phyloP scores from a whole-genome alignment of 1,140 invertebrate genomes.

The Drosophila sechellia region DNA sequence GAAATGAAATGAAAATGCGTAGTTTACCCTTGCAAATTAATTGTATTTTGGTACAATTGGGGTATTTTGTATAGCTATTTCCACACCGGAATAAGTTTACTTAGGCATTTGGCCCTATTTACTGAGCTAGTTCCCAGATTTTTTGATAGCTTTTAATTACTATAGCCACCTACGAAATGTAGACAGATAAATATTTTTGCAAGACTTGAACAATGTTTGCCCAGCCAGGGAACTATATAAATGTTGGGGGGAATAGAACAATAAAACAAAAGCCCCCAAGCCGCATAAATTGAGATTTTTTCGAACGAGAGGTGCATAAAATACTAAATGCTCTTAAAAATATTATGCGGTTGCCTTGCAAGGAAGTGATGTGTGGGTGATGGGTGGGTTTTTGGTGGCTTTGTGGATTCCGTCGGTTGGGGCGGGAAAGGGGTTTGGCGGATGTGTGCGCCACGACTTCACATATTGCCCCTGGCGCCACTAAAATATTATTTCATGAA shows the following conservation, averaged over 20 bases:
- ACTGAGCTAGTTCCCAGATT: neutral
- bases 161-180: conserved; percentile 8
- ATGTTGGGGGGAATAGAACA: conserved; percentile 16
- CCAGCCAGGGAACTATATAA: conserved; percentile 23
- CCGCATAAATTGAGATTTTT: conserved; percentile 64
- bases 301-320: conserved; percentile 64
- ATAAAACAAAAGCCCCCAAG: conserved; percentile 24
- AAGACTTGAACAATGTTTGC: conserved; percentile 64
- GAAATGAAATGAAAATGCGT: neutral
- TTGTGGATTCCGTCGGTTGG: neutral
- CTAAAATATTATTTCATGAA: conserved; percentile 83
- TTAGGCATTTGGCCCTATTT: neutral
- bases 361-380: conserved; percentile 23
- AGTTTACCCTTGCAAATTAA: neutral
- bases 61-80: neutral
- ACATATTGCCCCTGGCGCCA: conserved; percentile 76
- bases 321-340: conserved; percentile 68
- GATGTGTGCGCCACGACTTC: conserved; percentile 68
- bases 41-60: no score
- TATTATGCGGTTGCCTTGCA: conserved; percentile 51
- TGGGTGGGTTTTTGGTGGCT: conserved; percentile 6
- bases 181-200: conserved; percentile 63
- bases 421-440: neutral
- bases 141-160: conserved; percentile 49
- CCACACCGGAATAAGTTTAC: neutral